phyloP scores from a whole-genome alignment of 1,140 invertebrate species.

The Lordiphosa clarofinis region DNA sequence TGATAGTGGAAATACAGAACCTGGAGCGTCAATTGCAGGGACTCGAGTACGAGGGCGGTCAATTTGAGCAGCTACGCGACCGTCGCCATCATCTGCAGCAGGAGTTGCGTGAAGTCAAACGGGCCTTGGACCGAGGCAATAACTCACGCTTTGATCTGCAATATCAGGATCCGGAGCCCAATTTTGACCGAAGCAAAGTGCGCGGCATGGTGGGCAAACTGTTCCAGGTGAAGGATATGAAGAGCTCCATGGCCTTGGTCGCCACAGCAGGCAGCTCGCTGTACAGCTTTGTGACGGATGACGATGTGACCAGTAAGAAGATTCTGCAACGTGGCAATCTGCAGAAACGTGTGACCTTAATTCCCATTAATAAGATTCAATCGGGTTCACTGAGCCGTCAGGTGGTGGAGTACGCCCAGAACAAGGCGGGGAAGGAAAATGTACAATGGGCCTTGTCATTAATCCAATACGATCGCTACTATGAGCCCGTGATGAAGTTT shows the following conservation, averaged over 20 bases:
- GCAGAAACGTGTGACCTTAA: slow-evolving; percentile 88
- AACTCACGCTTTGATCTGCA: slow-evolving; percentile 84
- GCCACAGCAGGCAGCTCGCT: slow-evolving; percentile 92
- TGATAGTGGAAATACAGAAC: slow-evolving; percentile 83
- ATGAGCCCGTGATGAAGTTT: slow-evolving; percentile 91
- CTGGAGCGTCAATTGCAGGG: slow-evolving; percentile 66
- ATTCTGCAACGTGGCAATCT: slow-evolving; percentile 91
- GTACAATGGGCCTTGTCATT: slow-evolving; percentile 91
- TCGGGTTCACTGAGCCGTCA: slow-evolving; percentile 83
- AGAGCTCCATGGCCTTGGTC: slow-evolving; percentile 90
- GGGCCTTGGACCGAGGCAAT: slow-evolving; percentile 52
- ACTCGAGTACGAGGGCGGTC: slow-evolving; percentile 86
- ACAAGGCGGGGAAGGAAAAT: slow-evolving; percentile 87
- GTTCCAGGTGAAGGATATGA: slow-evolving; percentile 87
- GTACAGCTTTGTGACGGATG: slow-evolving; percentile 95
- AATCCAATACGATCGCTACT: slow-evolving; percentile 87
- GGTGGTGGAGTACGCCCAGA: slow-evolving; percentile 85
- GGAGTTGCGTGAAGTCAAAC: slow-evolving; percentile 79
- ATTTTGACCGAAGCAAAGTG: slow-evolving; percentile 89
- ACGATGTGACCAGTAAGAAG: slow-evolving; percentile 90
- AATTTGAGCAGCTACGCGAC: slow-evolving; percentile 82
- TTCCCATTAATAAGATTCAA: slow-evolving; percentile 96
- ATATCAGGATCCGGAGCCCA: slow-evolving; percentile 87
- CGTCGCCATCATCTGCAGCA: slow-evolving; percentile 81
- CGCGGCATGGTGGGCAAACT: slow-evolving; percentile 90